These are phyloP conservation scores for Nezara viridula DNA, from an alignment of 2,888 invertebrate genomes.

Conservation along the genomic window DNA sequence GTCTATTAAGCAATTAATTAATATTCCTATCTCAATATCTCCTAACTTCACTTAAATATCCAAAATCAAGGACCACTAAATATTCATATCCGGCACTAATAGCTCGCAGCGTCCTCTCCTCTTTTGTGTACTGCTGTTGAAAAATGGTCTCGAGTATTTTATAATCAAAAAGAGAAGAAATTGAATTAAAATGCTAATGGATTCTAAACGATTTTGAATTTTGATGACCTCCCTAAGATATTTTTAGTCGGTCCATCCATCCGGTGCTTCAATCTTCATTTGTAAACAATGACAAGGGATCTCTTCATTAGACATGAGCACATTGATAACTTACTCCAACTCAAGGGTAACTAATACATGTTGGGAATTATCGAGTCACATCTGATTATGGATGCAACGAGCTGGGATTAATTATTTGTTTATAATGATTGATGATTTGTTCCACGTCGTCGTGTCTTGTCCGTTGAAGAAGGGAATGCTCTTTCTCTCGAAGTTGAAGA, in stretches of 20 bases:
- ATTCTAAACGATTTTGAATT: constrained; percentile 43
- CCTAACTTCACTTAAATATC: constrained; percentile 21
- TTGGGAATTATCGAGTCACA: constrained; percentile 15
- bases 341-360: neutral
- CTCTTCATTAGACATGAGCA: constrained; percentile 43
- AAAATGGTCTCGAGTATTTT: constrained; percentile 43
- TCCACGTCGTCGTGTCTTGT: neutral
- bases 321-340: constrained; percentile 15
- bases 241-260: constrained; percentile 12
- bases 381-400: constrained; percentile 21
- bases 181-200: constrained; percentile 43
- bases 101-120: neutral
- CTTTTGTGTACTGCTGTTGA: constrained; percentile 25
- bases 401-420: neutral
- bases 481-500: neutral
- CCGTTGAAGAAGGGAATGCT: neutral
- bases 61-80: constrained; percentile 21
- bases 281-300: constrained; percentile 31
- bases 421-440: neutral
- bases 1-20: constrained; percentile 21
- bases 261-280: constrained; percentile 26
- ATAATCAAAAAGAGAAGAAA: constrained; percentile 43
- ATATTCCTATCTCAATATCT: neutral
- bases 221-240: neutral
- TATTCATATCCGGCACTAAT: constrained; percentile 27